phyloP scores from a whole-genome alignment of 2,797 vertebrate genomes.

The Neosalanx taihuensis region DNA sequence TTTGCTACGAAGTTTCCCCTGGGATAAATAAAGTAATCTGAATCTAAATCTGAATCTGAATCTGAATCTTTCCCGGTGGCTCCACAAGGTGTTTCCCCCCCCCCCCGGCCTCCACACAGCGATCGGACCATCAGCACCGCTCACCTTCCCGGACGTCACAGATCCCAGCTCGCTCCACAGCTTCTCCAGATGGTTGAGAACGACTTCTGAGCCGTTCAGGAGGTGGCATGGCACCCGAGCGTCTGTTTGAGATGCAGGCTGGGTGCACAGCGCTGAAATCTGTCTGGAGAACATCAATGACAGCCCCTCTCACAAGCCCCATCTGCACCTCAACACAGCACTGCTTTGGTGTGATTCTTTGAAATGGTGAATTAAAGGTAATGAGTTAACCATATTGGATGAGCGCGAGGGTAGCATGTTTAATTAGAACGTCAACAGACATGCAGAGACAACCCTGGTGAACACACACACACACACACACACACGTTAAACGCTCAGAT shows the following conservation, averaged over 20 bases:
- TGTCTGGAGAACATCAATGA: not conserved
- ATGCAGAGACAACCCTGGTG: not conserved
- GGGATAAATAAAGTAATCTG: too few species aligned
- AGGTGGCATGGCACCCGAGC: not conserved
- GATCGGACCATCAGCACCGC: too few species aligned
- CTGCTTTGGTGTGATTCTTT: conserved; percentile 46
- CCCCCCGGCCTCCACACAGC: too few species aligned
- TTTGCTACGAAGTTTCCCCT: too few species aligned
- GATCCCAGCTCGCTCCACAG: not conserved
- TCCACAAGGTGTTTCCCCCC: too few species aligned
- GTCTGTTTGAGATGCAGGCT: not conserved
- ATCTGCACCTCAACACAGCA: not conserved
- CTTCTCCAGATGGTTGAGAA: not conserved
- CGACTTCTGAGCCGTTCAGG: not conserved
- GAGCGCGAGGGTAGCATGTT: conserved; percentile 19
- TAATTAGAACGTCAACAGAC: conserved; percentile 49
- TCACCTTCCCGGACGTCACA: too few species aligned
- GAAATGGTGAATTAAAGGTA: conserved; percentile 51
- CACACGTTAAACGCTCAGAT: not conserved
- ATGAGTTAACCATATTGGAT: conserved; percentile 43
- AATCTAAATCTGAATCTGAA: too few species aligned
- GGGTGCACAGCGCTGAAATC: not conserved
- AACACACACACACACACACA: not conserved
- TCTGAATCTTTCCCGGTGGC: too few species aligned
- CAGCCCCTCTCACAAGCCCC: not conserved